These are phyloP conservation scores for Lepidothrix coronata DNA, from an alignment of 2,113 vertebrate species.

Conservation along the genomic window DNA sequence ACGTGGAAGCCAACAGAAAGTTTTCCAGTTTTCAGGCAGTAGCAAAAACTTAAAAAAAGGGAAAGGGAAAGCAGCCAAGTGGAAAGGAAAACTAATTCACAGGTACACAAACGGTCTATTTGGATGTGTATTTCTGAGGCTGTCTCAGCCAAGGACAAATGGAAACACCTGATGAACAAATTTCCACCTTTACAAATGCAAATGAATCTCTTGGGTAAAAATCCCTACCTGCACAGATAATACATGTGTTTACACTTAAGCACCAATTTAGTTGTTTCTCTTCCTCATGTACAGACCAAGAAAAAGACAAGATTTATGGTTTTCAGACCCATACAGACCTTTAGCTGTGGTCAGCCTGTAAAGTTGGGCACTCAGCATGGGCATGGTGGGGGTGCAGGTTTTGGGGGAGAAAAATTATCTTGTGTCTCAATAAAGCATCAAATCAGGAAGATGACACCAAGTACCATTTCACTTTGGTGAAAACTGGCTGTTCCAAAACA, in stretches of 20 bases:
- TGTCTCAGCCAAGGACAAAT: background rate
- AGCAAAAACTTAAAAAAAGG: background rate
- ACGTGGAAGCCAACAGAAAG: background rate
- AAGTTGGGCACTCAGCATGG: background rate
- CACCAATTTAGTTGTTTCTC: background rate
- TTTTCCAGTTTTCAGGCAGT: background rate
- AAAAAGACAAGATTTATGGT: background rate
- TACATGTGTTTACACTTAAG: rapidly evolving
- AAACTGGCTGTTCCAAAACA: background rate
- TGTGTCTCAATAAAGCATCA: background rate
- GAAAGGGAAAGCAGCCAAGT: background rate
- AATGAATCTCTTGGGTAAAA: background rate
- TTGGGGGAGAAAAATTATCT: background rate
- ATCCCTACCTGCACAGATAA: rapidly evolving
- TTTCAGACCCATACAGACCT: rapidly evolving
- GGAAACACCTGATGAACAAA: background rate
- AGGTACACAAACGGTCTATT: background rate
- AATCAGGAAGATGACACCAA: background rate
- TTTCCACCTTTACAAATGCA: background rate
- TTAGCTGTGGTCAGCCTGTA: background rate
- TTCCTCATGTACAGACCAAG: background rate
- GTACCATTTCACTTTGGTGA: background rate
- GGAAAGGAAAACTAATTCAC: background rate
- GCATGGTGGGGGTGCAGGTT: rapidly evolving
- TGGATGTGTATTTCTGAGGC: background rate